Base-by-base conservation (phyloP, 2,113 vertebrate genomes). In the Narcine bancroftii region DNA sequence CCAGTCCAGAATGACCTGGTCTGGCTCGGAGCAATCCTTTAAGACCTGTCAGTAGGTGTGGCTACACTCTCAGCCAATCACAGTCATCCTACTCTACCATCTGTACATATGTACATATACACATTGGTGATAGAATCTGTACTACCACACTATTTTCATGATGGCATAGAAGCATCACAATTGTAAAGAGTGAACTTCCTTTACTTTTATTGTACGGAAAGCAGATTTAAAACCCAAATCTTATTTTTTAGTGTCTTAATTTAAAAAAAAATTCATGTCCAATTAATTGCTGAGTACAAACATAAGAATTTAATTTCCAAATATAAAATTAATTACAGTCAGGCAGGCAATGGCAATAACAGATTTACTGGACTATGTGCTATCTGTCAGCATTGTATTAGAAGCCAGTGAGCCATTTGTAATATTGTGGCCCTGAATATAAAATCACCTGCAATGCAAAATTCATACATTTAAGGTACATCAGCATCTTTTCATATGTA, bases 401-500 rank as follows among this genome's bases (percentile, higher is more conserved):
- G 36, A 56, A 60, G 53, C 33, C 29, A 87, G 33, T 7, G n/a
- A 21, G 17, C 15, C 56, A 33, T 29, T 29, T 24, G 26, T 83
- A n/a, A 63, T 85, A 85, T 85, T 85, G 50, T 85, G 81, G 60
- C 81, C 53, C 50, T 85, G 81, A 85, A 60, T 56, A n/a, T 15
- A 60, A 50, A 85, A 36, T 85, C 53, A 60, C 60, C 53, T 81
- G 21, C 24, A 47, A 79, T 45, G 24, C 39, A 47, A 53, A 81
- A 50, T 81, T 81, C 45, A 81, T 87, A n/a, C 19, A 85, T 87
- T 60, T 36, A 56, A 21, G 60, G 53, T 87, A 60, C 50, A 60
- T 2, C 6, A 2, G 33, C 21, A 53, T 6, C 53, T 87, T 87
- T 87, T 60, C 33, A 9, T 60, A 87, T 60, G 53, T 87, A 87